phyloP scores from a whole-genome alignment of 2,113 vertebrate genomes.

The Scomber scombrus region DNA sequence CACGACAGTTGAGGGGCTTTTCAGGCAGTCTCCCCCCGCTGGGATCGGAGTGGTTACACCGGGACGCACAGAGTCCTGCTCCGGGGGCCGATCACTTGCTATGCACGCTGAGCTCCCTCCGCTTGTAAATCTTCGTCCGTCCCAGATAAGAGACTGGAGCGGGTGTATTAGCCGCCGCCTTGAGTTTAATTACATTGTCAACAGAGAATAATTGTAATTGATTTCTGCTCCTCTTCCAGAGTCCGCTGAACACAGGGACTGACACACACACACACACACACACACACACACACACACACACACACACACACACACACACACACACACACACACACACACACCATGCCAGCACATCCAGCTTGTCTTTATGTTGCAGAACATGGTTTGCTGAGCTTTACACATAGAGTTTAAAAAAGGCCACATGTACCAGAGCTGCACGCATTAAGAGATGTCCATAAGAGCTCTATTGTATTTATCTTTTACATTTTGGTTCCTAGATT shows the following conservation, averaged over 20 bases:
- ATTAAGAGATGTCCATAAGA: too few species aligned
- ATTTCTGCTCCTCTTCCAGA: conserved; percentile 85
- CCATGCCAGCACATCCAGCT: background rate
- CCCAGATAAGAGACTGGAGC: conserved; percentile 83
- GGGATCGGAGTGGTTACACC: background rate
- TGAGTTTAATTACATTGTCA: conserved; percentile 96
- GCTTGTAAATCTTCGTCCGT: conserved; percentile 86
- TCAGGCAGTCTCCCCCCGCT: background rate
- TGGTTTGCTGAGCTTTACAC: background rate
- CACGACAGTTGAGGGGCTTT: background rate
- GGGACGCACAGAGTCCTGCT: background rate
- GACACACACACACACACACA: conserved; percentile 4
- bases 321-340: background rate
- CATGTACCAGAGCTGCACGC: background rate
- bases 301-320: background rate
- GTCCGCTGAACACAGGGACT: conserved; percentile 34
- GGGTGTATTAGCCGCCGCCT: conserved; percentile 81
- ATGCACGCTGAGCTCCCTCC: conserved; percentile 51
- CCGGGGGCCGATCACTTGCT: conserved; percentile 30
- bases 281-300: background rate
- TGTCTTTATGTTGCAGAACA: background rate
- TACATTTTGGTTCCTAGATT: background rate
- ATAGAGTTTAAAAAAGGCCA: background rate
- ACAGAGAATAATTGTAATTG: conserved; percentile 95
- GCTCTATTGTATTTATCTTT: too few species aligned